Evolutionary conservation across 2,797 vertebrate species (phyloP), one percentile per base, ranked within the genome.

Genomic region (Sebastolobus alascanus): DNA sequence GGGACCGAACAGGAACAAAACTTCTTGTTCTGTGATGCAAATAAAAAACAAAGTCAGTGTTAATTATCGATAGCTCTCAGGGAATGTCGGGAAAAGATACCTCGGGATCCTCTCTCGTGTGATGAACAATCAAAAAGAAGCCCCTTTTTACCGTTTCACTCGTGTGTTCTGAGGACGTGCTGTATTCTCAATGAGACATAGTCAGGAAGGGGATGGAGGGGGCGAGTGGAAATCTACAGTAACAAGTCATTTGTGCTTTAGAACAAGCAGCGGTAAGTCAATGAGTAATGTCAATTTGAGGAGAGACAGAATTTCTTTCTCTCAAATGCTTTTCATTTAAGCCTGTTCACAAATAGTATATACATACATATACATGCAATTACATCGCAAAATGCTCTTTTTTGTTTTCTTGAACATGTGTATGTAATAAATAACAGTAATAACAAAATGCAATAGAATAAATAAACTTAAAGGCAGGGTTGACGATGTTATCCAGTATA

Each of bases 271-370:
- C n/a, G 11, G 55, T 52, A n/a, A 9, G 20, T 52, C 58, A 75
- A 73, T 46, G 76, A 83, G 84, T 80, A 67, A 86, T 82, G 83
- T 71, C 67, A 80, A 50, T 80, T 59, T 71, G 16, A 86, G 46
- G 56, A 77, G 67, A 79, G 59, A 72, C 75, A 74, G 66, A 68
- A 20, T 84, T 68, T 80, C 22, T 78, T 22, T 73, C 43, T 83
- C 10, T 55, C n/a, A 55, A 3, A 55, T 55, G 54, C 18, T 50
- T 50, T 50, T 50, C 18, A 50, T 50, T 20, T 1, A 8, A 50
- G 18, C 46, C 8, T 4, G 46, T 50, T 50, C 16, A 50, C 43
- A 46, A 18, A 46, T 46, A 25, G 25, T 25, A 25, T 25, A 25
- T 25, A 25, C 25, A 46, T 46, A 46, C 3, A 54, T 54, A 22